Conservation (phyloP, 2,888 invertebrate genomes). For the Leptinotarsa haldemani region DNA sequence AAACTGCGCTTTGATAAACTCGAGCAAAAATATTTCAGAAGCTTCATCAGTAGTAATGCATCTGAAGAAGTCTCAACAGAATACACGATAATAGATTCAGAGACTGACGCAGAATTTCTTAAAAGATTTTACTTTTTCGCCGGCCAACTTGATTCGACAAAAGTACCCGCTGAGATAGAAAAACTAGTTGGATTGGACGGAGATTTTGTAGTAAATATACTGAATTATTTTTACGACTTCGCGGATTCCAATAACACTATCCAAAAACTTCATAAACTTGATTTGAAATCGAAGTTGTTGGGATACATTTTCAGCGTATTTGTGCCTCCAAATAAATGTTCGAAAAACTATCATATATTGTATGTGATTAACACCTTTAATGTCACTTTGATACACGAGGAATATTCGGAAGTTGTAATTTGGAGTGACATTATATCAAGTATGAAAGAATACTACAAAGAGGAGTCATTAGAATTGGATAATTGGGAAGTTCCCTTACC, state of each 20-base stretch:
- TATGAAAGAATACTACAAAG: conserved; percentile 20
- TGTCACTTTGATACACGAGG: conserved; percentile 18
- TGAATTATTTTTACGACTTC: conserved; percentile 26
- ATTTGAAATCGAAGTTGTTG: not conserved
- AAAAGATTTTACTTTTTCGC: conserved; percentile 30
- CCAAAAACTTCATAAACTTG: conserved; percentile 21
- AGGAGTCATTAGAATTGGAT: conserved; percentile 10
- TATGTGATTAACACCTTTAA: conserved; percentile 1
- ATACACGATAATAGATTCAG: conserved; percentile 22
- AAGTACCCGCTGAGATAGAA: conserved; percentile 13
- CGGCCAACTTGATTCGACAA: conserved; percentile 21
- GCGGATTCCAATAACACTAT: not conserved
- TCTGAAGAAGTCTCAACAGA: conserved; percentile 12
- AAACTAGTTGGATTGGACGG: not conserved
- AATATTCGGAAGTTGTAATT: conserved; percentile 21
- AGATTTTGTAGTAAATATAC: not conserved
- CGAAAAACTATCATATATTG: too few species aligned
- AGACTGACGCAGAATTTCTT: conserved; percentile 25
- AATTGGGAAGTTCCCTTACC: conserved; percentile 20
- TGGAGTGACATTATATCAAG: conserved; percentile 30
- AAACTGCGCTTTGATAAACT: conserved; percentile 20
- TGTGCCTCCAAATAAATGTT: not conserved
- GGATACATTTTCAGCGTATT: not conserved
- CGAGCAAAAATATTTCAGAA: not conserved
- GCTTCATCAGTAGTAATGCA: conserved; percentile 18